Evolutionary conservation across 1,140 invertebrate species (phyloP), one percentile per base, ranked within the genome.

Genomic region (Drosophila littoralis): DNA sequence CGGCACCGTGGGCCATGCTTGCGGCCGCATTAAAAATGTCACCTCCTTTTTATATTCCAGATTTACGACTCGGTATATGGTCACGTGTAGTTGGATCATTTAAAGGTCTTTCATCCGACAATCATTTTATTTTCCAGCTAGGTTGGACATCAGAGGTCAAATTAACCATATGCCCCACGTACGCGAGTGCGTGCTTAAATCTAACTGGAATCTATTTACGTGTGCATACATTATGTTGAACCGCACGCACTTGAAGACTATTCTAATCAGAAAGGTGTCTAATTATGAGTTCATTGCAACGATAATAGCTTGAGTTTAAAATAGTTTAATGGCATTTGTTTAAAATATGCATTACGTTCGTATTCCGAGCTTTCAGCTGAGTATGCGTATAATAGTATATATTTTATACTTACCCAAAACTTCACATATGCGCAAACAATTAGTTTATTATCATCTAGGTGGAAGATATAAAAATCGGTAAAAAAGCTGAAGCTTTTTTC

Each of bases 31-130:
- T 50, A 57, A 57, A 55, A 45, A 48, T 32, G 45, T 5, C 32
- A 36, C 1, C 40, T 60, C 40, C 64, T 67, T n/a, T 60, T 52
- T 54, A 17, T 66, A 66, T 67, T 66, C 63, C 54, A 58, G 45
- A 36, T 33, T 46, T 51, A 43, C 12, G 54, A 43, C 55, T 15
- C 6, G 7, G 0, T 12, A 28, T 28, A 28, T 1, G 13, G 7
- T 45, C 54, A 52, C 43, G 45, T 52, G 38, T 36, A 28, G 32
- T 17, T 32, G 5, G 57, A 8, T n/a, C 22, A n/a, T 64, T 36
- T 32, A 36, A 22, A 36, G 52, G 17, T 38, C 43, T 43, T 32
- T 43, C 3, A 22, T 7, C 17, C 15, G 28, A 3, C 12, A 28
- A 48, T 28, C 15, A 12, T 22, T 28, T n/a, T 22, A 9, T 43